These are phyloP conservation scores for Lucifuga dentata DNA, from an alignment of 2,113 vertebrate species.

Conservation along the genomic window DNA sequence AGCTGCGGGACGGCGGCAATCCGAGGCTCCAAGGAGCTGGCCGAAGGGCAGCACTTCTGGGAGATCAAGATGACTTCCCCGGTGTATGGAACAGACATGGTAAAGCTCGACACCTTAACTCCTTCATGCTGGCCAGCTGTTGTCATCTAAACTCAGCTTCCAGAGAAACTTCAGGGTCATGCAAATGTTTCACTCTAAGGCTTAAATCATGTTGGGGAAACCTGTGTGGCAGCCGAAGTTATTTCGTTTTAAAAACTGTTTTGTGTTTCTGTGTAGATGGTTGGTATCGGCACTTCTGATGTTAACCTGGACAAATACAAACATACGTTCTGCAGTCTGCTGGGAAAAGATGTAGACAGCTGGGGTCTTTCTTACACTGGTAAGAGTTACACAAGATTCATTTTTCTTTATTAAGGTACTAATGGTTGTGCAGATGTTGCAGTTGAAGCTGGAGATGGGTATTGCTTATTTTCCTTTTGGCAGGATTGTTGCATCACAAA, in stretches of 20 bases:
- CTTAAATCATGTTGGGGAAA: not conserved
- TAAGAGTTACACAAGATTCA: slow-evolving; percentile 51
- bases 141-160: not conserved
- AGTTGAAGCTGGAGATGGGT: not conserved
- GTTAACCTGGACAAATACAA: slow-evolving; percentile 96
- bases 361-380: slow-evolving; percentile 99
- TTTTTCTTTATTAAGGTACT: too few species aligned
- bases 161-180: not conserved
- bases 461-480: slow-evolving; percentile 1
- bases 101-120: slow-evolving; percentile 58
- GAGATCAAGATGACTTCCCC: slow-evolving; percentile 99
- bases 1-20: slow-evolving; percentile 97
- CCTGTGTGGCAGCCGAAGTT: not conserved
- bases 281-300: slow-evolving; percentile 93
- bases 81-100: slow-evolving; percentile 98
- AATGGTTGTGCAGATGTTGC: not conserved
- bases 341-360: slow-evolving; percentile 96
- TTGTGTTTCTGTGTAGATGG: slow-evolving; percentile 86
- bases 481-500: slow-evolving; percentile 95
- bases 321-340: slow-evolving; percentile 95
- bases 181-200: not conserved
- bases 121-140: not conserved
- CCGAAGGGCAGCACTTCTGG: slow-evolving; percentile 98
- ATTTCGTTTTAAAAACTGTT: not conserved
- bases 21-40: slow-evolving; percentile 91